Conservation (phyloP, 2,888 invertebrate species). For the Heteropelma amictum region DNA sequence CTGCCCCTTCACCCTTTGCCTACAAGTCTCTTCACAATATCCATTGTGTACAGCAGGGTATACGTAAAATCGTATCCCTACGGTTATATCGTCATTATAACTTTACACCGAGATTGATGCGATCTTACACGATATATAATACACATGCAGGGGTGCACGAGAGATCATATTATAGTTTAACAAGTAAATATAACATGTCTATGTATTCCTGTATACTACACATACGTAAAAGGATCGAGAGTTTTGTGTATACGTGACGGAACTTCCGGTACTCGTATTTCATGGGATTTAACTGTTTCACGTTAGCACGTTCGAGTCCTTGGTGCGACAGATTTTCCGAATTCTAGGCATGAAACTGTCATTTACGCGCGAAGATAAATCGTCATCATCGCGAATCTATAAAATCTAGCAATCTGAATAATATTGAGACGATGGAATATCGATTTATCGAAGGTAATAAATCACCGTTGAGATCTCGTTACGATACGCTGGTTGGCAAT, state of each 20-base stretch:
- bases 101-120: slow-evolving; percentile 33
- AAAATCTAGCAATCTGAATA: no score
- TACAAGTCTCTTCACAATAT: neutral
- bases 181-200: no score
- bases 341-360: neutral
- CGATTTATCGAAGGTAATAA: no score
- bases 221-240: neutral
- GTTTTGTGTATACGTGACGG: neutral
- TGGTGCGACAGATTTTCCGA: neutral
- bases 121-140: neutral
- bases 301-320: no score
- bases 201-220: no score
- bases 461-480: no score
- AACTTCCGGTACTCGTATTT: slow-evolving; percentile 13
- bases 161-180: no score
- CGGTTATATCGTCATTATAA: slow-evolving; percentile 48
- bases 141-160: neutral
- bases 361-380: no score
- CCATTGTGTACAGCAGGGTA: neutral
- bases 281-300: neutral
- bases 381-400: no score
- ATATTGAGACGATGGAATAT: no score
- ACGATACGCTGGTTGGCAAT: no score
- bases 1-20: slow-evolving; percentile 19
- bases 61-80: neutral